phyloP scores from a whole-genome alignment of 2,888 invertebrate species.

The Myopa tessellatipennis region DNA sequence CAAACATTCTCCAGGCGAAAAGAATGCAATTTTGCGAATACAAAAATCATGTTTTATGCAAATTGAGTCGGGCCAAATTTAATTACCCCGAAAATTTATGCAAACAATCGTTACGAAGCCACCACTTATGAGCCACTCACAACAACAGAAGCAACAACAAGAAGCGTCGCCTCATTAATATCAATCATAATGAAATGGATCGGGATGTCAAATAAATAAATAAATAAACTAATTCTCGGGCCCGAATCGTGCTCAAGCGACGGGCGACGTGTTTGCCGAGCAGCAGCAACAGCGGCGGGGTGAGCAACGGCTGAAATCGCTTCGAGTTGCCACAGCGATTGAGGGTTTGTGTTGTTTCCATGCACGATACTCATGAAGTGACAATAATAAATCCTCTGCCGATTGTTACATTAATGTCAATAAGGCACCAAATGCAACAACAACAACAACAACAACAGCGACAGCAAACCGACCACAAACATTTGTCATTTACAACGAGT shows the following conservation, averaged over 20 bases:
- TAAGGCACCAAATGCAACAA: conserved; percentile 46
- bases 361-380: neutral
- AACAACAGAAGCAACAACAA: neutral
- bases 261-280: neutral
- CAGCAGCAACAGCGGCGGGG: neutral
- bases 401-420: conserved; percentile 61
- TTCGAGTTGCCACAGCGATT: neutral
- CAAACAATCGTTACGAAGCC: conserved; percentile 10
- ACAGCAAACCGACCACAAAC: conserved; percentile 41
- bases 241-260: neutral
- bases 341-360: neutral
- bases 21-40: conserved; percentile 13
- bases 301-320: neutral
- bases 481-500: conserved; percentile 39
- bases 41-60: conserved; percentile 10
- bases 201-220: conserved; percentile 29
- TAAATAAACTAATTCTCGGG: conserved; percentile 25
- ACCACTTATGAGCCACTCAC: neutral
- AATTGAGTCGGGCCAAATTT: neutral
- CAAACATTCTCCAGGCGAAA: too few species aligned
- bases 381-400: conserved; percentile 65
- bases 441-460: conserved; percentile 47
- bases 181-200: conserved; percentile 31
- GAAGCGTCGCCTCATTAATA: conserved; percentile 25
- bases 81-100: conserved; percentile 38